Conservation (phyloP, 2,797 vertebrate genomes). For the Iguana delicatissima region DNA sequence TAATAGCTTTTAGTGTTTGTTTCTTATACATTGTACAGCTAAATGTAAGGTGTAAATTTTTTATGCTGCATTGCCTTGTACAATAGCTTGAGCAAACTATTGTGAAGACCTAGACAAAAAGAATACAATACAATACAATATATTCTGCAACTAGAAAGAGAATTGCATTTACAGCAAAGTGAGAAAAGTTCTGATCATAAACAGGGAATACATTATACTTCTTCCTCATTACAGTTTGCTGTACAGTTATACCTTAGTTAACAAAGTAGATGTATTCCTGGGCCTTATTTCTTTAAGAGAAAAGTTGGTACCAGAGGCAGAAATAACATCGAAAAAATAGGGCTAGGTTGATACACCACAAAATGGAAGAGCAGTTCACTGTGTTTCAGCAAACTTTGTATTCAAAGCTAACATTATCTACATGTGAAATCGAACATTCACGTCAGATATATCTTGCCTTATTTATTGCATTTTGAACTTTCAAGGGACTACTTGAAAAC, state of each 20-base stretch:
- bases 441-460: too few species aligned
- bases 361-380: too few species aligned
- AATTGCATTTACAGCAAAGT: background rate
- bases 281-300: too few species aligned
- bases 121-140: background rate
- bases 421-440: too few species aligned
- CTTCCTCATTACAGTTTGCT: background rate
- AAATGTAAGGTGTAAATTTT: background rate
- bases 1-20: conserved; percentile 49
- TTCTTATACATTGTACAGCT: background rate
- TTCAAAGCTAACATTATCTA: too few species aligned
- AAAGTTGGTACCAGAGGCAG: background rate
- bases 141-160: background rate
- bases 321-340: background rate
- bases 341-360: too few species aligned
- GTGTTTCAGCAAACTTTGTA: too few species aligned
- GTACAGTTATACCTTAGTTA: too few species aligned
- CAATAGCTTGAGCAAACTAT: background rate
- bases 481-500: too few species aligned
- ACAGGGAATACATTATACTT: background rate
- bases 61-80: background rate
- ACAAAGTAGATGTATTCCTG: too few species aligned
- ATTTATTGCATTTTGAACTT: too few species aligned
- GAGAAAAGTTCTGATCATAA: background rate
- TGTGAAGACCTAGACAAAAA: background rate